phyloP scores from a whole-genome alignment of 2,113 vertebrate species.

The Catagonus wagneri region DNA sequence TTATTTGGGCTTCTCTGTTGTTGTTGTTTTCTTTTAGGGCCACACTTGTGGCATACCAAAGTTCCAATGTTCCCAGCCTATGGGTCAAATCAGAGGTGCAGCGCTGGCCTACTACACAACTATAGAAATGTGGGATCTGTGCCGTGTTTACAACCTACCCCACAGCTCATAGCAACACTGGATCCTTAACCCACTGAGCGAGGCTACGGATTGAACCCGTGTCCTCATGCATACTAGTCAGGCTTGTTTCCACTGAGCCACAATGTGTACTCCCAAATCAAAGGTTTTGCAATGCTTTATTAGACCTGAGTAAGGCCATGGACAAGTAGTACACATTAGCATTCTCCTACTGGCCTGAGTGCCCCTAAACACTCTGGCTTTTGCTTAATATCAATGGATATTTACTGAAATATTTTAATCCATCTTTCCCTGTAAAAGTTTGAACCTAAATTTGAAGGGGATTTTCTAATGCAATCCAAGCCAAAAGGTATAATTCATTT shows the following conservation, averaged over 20 bases:
- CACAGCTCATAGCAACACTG: too few relatives aligned
- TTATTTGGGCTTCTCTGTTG: neutral
- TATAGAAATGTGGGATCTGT: too few relatives aligned
- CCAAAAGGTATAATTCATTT: neutral
- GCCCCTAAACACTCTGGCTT: neutral
- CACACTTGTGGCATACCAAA: too few relatives aligned
- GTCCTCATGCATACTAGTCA: too few relatives aligned
- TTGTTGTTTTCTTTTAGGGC: too few relatives aligned
- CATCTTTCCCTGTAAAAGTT: conserved; percentile 2
- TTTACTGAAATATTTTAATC: conserved; percentile 10
- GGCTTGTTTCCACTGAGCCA: too few relatives aligned
- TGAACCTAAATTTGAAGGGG: conserved; percentile 27
- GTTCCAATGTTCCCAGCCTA: too few relatives aligned
- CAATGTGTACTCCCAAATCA: neutral
- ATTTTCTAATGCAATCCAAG: neutral
- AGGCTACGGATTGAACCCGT: too few relatives aligned
- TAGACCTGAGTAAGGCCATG: neutral
- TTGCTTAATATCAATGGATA: neutral
- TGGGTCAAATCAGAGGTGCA: too few relatives aligned
- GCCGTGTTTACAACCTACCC: too few relatives aligned
- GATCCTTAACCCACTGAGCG: too few relatives aligned
- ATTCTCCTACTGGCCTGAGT: neutral
- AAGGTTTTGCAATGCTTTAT: neutral
- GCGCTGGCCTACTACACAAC: too few relatives aligned
- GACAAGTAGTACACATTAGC: neutral